phyloP scores from a whole-genome alignment of 2,797 vertebrate species.

The Hozukius guyotensis region DNA sequence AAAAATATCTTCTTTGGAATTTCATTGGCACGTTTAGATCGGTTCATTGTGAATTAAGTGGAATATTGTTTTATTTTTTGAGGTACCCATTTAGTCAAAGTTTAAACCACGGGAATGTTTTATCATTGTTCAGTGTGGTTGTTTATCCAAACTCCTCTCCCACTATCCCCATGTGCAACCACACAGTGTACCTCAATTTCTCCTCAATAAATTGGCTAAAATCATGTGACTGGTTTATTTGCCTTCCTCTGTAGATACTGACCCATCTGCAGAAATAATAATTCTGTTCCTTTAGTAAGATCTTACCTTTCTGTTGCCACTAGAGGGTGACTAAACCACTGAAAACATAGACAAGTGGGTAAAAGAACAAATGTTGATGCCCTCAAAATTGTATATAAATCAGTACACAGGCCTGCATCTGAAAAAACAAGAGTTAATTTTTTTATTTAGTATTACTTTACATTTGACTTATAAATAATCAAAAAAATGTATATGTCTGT shows the following conservation, averaged over 20 bases:
- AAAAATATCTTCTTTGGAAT: constrained; percentile 39
- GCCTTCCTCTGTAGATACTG: neutral
- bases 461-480: neutral
- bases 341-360: neutral
- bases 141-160: constrained; percentile 46
- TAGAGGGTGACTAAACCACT: neutral
- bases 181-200: constrained; percentile 91
- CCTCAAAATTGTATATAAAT: neutral
- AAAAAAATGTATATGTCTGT: neutral
- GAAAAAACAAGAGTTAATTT: neutral
- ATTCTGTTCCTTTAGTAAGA: too few species aligned
- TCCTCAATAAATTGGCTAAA: constrained; percentile 88
- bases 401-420: neutral
- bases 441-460: neutral
- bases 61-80: constrained; percentile 54
- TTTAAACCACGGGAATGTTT: constrained; percentile 60
- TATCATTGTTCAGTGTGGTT: constrained; percentile 67
- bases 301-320: neutral
- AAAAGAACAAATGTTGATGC: neutral
- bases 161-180: constrained; percentile 63
- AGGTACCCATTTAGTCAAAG: constrained; percentile 65
- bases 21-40: constrained; percentile 49
- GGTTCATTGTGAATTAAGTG: constrained; percentile 55
- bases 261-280: too few species aligned
- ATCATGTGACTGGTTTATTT: constrained; percentile 52